A percentile compares a stretch with the other conserved stretches of the same genome.
Conservation (phyloP, 2,113 vertebrate species). For the Verasper variegatus region DNA sequence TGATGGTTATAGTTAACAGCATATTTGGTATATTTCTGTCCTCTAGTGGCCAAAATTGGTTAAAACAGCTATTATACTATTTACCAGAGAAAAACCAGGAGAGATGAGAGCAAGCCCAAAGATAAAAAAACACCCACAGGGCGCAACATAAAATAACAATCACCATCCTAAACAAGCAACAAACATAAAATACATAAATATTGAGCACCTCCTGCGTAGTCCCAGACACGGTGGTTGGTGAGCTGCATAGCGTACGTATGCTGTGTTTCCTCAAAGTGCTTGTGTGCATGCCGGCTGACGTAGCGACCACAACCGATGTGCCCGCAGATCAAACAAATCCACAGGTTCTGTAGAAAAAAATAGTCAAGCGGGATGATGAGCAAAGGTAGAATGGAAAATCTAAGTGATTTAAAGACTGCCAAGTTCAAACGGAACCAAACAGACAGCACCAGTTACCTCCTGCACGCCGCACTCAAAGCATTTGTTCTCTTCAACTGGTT, state of each 20-base stretch:
- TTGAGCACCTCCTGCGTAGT: conserved; percentile 93
- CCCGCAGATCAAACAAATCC: conserved; percentile 98
- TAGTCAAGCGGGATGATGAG: rapidly evolving
- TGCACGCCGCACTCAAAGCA: conserved; percentile 99
- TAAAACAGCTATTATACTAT: background rate
- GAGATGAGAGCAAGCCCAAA: background rate
- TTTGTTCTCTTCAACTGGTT: conserved; percentile 98
- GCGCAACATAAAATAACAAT: background rate
- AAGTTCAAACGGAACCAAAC: background rate
- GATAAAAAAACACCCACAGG: too few relatives aligned
- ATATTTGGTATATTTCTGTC: conserved; percentile 6
- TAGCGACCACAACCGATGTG: conserved; percentile 98
- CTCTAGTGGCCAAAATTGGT: conserved; percentile 9
- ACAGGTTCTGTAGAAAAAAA: conserved; percentile 89
- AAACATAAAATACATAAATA: background rate
- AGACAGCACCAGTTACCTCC: conserved; percentile 85
- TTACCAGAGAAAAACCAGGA: too few relatives aligned
- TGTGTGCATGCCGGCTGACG: conserved; percentile 95
- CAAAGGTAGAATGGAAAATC: background rate
- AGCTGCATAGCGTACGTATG: conserved; percentile 99
- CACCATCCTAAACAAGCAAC: background rate
- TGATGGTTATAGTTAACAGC: background rate
- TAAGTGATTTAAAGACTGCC: background rate
- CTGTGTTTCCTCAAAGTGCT: conserved; percentile 98
- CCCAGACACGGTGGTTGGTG: conserved; percentile 98